Conservation (phyloP, 2,113 vertebrate species). For the Hoplias malabaricus region DNA sequence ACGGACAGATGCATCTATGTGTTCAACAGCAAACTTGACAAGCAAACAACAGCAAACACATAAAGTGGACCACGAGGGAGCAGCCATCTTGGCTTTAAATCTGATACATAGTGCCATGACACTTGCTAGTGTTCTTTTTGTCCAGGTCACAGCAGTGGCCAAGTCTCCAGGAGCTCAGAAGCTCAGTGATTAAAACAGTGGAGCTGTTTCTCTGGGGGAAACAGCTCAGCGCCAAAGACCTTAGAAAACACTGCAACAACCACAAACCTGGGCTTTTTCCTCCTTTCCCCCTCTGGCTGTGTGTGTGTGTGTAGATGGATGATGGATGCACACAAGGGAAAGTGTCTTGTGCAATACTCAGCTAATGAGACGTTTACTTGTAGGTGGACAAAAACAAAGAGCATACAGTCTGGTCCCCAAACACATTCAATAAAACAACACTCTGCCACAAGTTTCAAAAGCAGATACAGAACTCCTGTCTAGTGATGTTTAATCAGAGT, state of each 20-base stretch:
- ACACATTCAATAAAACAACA: background rate
- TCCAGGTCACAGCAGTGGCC: background rate
- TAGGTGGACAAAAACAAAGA: background rate
- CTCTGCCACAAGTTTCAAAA: background rate
- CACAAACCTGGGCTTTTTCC: background rate
- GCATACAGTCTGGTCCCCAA: background rate
- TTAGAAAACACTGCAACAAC: background rate
- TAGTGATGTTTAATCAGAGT: no score
- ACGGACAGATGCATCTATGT: background rate
- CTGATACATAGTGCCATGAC: background rate
- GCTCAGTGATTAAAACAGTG: background rate
- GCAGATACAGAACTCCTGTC: background rate
- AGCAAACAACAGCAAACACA: no score
- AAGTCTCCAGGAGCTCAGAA: background rate
- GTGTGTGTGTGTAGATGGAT: background rate
- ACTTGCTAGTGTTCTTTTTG: background rate
- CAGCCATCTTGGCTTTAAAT: background rate
- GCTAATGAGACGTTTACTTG: slow-evolving; percentile 3
- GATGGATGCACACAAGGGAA: background rate
- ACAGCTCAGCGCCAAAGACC: background rate
- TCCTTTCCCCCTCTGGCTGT: background rate
- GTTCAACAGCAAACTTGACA: background rate
- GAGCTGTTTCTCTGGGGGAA: background rate
- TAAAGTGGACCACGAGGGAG: background rate
- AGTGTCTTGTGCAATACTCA: background rate